Evolutionary conservation across 2,888 invertebrate species (phyloP).

Genomic region (Eudasyphora cyanicolor): DNA sequence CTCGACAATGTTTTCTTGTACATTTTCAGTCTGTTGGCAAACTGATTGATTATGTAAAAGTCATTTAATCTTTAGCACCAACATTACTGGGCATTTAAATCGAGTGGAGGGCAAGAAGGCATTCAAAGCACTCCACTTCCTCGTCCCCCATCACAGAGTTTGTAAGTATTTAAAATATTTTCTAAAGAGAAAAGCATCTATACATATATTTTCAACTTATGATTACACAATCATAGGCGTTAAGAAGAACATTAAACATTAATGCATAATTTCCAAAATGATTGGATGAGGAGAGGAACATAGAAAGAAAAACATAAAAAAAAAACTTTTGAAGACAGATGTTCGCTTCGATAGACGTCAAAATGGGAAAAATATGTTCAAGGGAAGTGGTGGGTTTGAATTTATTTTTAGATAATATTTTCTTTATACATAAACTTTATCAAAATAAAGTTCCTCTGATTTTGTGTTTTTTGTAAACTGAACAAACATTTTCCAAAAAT

Average conservation of each 20-base stretch:
- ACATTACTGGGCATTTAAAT: neutral
- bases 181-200: neutral
- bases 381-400: neutral
- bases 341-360: neutral
- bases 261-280: neutral
- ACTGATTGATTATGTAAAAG: conserved; percentile 50
- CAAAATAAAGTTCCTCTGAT: neutral
- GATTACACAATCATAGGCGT: neutral
- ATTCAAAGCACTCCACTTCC: neutral
- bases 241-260: neutral
- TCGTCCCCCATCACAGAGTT: neutral
- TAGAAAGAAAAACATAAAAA: neutral
- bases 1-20: neutral
- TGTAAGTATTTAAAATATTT: neutral
- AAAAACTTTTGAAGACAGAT: neutral
- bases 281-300: too few species aligned
- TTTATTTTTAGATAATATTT: neutral
- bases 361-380: neutral
- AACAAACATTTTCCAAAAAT: too few species aligned
- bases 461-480: too few species aligned
- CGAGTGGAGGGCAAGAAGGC: neutral
- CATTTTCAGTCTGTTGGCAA: conserved; percentile 21
- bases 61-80: conserved; percentile 35
- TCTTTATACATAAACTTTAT: neutral
- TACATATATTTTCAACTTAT: neutral